Conservation (phyloP, 1,140 invertebrate genomes). For the Portunus trituberculatus region DNA sequence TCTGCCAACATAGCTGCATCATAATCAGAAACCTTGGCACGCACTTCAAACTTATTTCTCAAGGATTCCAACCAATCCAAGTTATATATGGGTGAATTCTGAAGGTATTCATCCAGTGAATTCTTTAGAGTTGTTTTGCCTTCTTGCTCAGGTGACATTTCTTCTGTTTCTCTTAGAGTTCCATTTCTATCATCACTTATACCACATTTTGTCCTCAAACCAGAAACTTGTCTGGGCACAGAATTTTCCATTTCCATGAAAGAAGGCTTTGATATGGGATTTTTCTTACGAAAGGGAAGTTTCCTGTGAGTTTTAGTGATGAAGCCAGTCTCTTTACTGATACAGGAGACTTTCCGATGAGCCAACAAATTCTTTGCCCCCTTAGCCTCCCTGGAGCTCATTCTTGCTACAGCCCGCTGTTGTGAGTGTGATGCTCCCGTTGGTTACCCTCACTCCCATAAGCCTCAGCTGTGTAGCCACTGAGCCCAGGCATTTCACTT, state of each 20-base stretch:
- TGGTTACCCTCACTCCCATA: slow-evolving; percentile 62
- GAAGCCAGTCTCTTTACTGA: slow-evolving; percentile 57
- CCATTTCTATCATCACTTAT: background rate
- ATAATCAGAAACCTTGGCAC: slow-evolving; percentile 41
- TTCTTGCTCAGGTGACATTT: background rate
- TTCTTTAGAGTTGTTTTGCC: slow-evolving; percentile 7
- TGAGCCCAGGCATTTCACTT: slow-evolving; percentile 65
- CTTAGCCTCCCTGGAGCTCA: slow-evolving; percentile 59
- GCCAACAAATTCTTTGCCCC: slow-evolving; percentile 58
- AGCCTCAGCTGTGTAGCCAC: slow-evolving; percentile 63
- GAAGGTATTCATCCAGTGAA: slow-evolving; percentile 25
- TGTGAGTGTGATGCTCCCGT: slow-evolving; percentile 65
- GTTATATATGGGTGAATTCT: slow-evolving; percentile 34
- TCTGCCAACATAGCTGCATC: slow-evolving; percentile 54
- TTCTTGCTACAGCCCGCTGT: slow-evolving; percentile 66
- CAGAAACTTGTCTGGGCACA: slow-evolving; percentile 57
- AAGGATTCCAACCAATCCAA: slow-evolving; percentile 58
- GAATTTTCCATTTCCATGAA: slow-evolving; percentile 60
- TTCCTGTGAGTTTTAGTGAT: slow-evolving; percentile 57
- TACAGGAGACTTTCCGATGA: slow-evolving; percentile 58
- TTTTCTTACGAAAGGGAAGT: slow-evolving; percentile 38
- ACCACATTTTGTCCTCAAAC: slow-evolving; percentile 62
- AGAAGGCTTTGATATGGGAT: slow-evolving; percentile 42
- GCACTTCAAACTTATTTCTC: slow-evolving; percentile 45
- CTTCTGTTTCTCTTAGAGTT: background rate